These are phyloP conservation scores for Acanthosepion pharaonis DNA, from an alignment of 2,888 invertebrate genomes.

Conservation along the genomic window DNA sequence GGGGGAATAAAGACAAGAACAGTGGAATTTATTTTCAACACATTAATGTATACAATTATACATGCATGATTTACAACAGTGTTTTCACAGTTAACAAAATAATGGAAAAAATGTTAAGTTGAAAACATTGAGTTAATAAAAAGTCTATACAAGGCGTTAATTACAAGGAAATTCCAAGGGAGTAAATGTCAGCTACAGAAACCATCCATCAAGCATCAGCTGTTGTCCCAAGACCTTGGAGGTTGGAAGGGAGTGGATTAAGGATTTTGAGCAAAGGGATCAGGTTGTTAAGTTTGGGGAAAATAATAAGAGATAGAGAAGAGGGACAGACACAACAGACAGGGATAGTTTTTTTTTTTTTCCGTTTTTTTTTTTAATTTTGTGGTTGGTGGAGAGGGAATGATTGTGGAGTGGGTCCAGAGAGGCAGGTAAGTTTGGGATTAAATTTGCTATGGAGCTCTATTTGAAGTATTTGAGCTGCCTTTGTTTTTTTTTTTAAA, in stretches of 20 bases:
- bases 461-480: too few relatives aligned
- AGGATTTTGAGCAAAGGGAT: not conserved
- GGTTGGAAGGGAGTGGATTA: not conserved
- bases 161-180: slow-evolving; percentile 50
- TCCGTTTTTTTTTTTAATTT: too few relatives aligned
- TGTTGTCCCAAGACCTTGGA: slow-evolving; percentile 37
- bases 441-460: too few relatives aligned
- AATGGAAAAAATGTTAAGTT: slow-evolving; percentile 51
- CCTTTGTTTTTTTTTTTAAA: too few relatives aligned
- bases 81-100: slow-evolving; percentile 58
- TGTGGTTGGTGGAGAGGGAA: too few relatives aligned
- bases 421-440: too few relatives aligned
- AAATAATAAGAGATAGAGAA: too few relatives aligned
- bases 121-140: slow-evolving; percentile 55
- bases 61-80: slow-evolving; percentile 65
- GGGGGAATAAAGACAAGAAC: slow-evolving; percentile 43
- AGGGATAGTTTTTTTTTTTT: too few relatives aligned
- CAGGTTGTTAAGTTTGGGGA: not conserved
- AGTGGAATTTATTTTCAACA: slow-evolving; percentile 56
- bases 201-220: slow-evolving; percentile 51
- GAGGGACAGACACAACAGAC: too few relatives aligned
- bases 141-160: slow-evolving; percentile 59
- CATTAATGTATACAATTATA: slow-evolving; percentile 60
- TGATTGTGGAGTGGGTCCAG: too few relatives aligned
- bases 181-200: slow-evolving; percentile 54